Evolutionary conservation across 2,888 invertebrate species (phyloP).

Genomic region (Celastrina argiolus): DNA sequence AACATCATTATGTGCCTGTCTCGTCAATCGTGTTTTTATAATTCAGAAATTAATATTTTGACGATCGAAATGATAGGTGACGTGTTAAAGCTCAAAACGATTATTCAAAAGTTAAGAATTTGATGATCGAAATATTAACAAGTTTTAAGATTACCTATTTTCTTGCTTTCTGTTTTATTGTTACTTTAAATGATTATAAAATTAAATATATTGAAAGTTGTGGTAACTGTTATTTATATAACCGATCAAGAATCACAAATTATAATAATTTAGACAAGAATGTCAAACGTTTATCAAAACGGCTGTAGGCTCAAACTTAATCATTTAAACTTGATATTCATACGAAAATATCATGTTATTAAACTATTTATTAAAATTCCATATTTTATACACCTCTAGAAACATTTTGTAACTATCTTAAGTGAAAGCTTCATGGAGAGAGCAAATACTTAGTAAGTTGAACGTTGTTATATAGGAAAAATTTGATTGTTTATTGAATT

Average conservation of each 20-base stretch:
- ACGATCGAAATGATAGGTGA: background rate
- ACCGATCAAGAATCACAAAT: background rate
- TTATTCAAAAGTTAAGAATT: too few species aligned
- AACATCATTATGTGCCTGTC: constrained; percentile 58
- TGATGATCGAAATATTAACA: too few species aligned
- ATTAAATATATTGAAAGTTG: too few species aligned
- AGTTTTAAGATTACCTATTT: too few species aligned
- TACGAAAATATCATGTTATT: background rate
- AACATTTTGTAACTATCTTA: background rate
- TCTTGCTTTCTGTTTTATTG: too few species aligned
- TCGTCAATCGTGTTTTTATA: constrained; percentile 32
- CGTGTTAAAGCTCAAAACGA: too few species aligned
- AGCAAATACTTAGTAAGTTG: too few species aligned
- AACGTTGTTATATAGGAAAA: too few species aligned
- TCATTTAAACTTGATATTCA: background rate
- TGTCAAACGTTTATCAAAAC: background rate
- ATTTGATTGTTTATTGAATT: too few species aligned
- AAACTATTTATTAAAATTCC: background rate
- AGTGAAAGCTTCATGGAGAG: background rate
- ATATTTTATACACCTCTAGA: background rate
- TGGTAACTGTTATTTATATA: background rate
- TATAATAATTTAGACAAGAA: background rate
- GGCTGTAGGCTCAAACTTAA: background rate
- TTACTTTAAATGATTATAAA: too few species aligned
- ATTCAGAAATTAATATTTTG: background rate